Conservation (phyloP, 1,140 invertebrate species). For the Ips typographus region DNA sequence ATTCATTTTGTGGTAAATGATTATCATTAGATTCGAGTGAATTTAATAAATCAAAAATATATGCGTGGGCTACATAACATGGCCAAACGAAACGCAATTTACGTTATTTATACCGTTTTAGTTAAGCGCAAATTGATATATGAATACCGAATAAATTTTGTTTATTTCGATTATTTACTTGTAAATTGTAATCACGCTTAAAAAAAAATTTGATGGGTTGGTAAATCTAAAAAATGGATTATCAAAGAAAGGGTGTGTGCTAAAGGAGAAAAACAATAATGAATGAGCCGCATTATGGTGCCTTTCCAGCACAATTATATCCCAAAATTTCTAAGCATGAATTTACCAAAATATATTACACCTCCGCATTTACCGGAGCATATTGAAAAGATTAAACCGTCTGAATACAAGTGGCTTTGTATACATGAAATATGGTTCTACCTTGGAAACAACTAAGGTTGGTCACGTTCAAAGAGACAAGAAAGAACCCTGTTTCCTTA, state of each 20-base stretch:
- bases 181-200: conserved; percentile 16
- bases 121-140: conserved; percentile 22
- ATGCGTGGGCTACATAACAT: conserved; percentile 3
- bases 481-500: neutral
- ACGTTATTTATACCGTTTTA: conserved; percentile 26
- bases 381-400: conserved; percentile 3
- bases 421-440: conserved; percentile 8
- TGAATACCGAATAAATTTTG: conserved; percentile 13
- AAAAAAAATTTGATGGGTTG: too few species aligned
- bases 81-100: conserved; percentile 18
- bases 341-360: conserved; percentile 4
- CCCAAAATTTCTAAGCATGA: neutral
- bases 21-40: conserved; percentile 5
- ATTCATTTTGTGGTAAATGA: neutral
- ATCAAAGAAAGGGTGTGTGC: too few species aligned
- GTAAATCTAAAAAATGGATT: too few species aligned
- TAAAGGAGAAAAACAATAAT: neutral
- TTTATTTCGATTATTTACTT: conserved; percentile 26
- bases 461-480: conserved; percentile 11
- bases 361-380: neutral
- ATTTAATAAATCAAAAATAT: conserved; percentile 24
- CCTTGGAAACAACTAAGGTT: conserved; percentile 1
- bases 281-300: neutral
- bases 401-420: conserved; percentile 1
- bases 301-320: neutral